These are phyloP conservation scores for Forficula auricularia DNA, from an alignment of 1,140 invertebrate species.

Conservation along the genomic window DNA sequence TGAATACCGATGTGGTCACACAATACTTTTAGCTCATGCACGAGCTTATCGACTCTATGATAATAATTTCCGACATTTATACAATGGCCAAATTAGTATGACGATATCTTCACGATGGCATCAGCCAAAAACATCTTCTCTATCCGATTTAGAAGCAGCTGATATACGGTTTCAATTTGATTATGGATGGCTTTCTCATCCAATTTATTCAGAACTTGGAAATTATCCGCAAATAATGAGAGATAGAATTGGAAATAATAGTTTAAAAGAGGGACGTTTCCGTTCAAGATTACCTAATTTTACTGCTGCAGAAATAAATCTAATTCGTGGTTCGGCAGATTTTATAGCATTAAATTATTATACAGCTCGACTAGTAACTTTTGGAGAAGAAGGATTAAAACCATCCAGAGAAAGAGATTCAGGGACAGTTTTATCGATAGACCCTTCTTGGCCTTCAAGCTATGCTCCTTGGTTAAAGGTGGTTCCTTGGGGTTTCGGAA, in stretches of 20 bases:
- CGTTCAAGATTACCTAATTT: slow-evolving; percentile 33
- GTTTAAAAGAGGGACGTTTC: slow-evolving; percentile 28
- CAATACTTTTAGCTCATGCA: slow-evolving; percentile 26
- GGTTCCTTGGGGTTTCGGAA: slow-evolving; percentile 22
- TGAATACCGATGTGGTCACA: slow-evolving; percentile 25
- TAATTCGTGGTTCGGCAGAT: slow-evolving; percentile 22
- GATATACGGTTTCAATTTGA: slow-evolving; percentile 22
- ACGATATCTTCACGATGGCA: slow-evolving; percentile 13
- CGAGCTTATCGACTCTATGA: slow-evolving; percentile 26
- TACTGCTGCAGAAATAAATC: slow-evolving; percentile 13
- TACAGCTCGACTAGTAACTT: slow-evolving; percentile 11
- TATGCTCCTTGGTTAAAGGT: slow-evolving; percentile 7
- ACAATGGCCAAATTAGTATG: slow-evolving; percentile 25
- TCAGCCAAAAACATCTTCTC: slow-evolving; percentile 9
- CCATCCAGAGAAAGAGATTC: background rate
- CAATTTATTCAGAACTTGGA: slow-evolving; percentile 35
- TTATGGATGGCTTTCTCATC: slow-evolving; percentile 42
- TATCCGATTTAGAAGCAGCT: slow-evolving; percentile 12
- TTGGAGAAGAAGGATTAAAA: background rate
- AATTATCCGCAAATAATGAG: slow-evolving; percentile 41
- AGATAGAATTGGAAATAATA: slow-evolving; percentile 30
- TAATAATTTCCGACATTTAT: slow-evolving; percentile 19
- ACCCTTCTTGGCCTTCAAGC: slow-evolving; percentile 5
- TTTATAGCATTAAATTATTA: slow-evolving; percentile 30
- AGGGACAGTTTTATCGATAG: background rate